phyloP scores from a whole-genome alignment of 1,140 invertebrate genomes.

The Drosophila murphyi region DNA sequence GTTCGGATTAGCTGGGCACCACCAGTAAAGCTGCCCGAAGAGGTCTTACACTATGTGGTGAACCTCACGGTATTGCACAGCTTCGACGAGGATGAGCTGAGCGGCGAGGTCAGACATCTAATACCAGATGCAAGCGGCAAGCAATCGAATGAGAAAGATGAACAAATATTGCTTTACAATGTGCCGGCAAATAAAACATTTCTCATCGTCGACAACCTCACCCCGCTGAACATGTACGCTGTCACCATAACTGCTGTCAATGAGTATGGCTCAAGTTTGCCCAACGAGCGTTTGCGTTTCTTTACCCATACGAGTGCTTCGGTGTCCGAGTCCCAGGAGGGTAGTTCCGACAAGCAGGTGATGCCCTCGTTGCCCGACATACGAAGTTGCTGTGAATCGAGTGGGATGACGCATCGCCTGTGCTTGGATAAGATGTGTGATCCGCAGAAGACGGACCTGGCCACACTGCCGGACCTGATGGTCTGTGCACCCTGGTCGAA shows the following conservation, averaged over 20 bases:
- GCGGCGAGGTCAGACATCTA: slow-evolving; percentile 51
- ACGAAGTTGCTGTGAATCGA: slow-evolving; percentile 88
- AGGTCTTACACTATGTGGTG: slow-evolving; percentile 88
- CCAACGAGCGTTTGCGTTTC: slow-evolving; percentile 88
- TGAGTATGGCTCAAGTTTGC: slow-evolving; percentile 90
- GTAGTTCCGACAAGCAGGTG: slow-evolving; percentile 56
- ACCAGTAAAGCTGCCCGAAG: slow-evolving; percentile 87
- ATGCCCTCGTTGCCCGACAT: slow-evolving; percentile 88
- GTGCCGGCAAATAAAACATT: slow-evolving; percentile 85
- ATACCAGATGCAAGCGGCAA: background rate
- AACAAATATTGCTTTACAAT: slow-evolving; percentile 84
- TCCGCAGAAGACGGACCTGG: slow-evolving; percentile 87
- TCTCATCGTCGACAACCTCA: slow-evolving; percentile 86
- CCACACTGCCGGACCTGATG: slow-evolving; percentile 90
- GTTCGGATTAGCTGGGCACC: slow-evolving; percentile 89
- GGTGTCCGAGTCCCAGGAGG: slow-evolving; percentile 55
- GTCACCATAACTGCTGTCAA: slow-evolving; percentile 90
- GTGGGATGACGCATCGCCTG: slow-evolving; percentile 89
- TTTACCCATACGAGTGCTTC: slow-evolving; percentile 76
- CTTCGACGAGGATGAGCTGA: slow-evolving; percentile 86
- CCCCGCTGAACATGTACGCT: slow-evolving; percentile 93
- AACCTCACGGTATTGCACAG: slow-evolving; percentile 89
- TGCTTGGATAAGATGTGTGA: slow-evolving; percentile 93
- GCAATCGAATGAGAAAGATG: slow-evolving; percentile 1
- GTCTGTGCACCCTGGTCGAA: slow-evolving; percentile 93